These are phyloP conservation scores for Amblyraja radiata DNA, from an alignment of 2,797 vertebrate genomes.

Conservation along the genomic window DNA sequence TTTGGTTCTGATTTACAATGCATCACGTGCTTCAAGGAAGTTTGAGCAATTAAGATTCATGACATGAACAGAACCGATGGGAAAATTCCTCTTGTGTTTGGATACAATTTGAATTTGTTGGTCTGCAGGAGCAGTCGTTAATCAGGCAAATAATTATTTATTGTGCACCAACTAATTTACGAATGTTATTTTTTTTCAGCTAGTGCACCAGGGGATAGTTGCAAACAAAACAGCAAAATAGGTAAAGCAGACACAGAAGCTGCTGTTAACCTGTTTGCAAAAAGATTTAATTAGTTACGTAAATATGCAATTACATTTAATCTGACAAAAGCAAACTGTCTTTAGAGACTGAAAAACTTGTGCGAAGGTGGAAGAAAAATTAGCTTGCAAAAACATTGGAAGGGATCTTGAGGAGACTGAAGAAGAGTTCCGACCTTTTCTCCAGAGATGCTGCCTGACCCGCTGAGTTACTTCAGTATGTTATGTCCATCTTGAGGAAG, in stretches of 20 bases:
- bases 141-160: background rate
- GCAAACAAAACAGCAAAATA: background rate
- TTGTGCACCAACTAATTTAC: background rate
- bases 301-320: background rate
- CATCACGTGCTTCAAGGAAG: background rate
- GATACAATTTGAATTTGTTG: background rate
- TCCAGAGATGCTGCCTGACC: too few species aligned
- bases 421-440: too few species aligned
- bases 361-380: background rate
- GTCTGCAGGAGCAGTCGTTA: background rate
- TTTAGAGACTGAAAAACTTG: background rate
- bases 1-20: conserved; percentile 18
- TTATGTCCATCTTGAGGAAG: background rate
- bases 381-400: background rate
- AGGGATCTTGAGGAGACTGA: too few species aligned
- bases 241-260: background rate
- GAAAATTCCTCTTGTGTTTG: background rate
- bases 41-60: background rate
- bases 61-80: background rate
- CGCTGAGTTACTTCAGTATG: too few species aligned
- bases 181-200: background rate
- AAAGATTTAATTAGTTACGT: background rate
- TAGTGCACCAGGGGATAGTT: background rate
- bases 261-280: background rate
- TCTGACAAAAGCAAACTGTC: background rate